Evolutionary conservation across 2,113 vertebrate species (phyloP).

Genomic region (Spilogale gracilis): DNA sequence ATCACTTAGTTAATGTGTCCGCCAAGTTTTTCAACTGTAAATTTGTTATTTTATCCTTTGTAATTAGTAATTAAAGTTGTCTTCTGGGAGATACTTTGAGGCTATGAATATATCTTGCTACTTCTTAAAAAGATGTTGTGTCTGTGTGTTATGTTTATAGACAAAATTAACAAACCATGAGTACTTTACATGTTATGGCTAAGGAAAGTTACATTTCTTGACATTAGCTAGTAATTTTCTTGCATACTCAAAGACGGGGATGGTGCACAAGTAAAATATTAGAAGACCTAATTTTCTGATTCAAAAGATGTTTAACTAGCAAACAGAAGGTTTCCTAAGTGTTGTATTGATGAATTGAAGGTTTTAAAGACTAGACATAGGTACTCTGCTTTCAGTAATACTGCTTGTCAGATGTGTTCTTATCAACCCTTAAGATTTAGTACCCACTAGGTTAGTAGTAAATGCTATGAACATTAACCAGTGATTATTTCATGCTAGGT

Average conservation of each 20-base stretch:
- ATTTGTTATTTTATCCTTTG: not conserved
- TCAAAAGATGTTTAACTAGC: not conserved
- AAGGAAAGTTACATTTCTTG: conserved; percentile 2
- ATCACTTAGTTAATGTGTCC: not conserved
- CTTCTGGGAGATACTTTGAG: not conserved
- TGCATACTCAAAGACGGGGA: not conserved
- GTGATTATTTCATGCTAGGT: not conserved
- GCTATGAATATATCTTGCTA: not conserved
- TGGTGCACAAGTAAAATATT: not conserved
- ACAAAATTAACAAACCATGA: not conserved
- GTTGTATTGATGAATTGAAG: not conserved
- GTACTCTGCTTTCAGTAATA: not conserved
- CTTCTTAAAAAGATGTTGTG: not conserved
- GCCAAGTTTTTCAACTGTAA: not conserved
- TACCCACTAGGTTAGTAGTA: not conserved
- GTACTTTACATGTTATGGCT: not conserved
- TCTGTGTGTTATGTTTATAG: not conserved
- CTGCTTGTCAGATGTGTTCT: not conserved
- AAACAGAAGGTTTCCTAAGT: not conserved
- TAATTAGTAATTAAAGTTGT: not conserved
- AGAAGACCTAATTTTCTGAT: not conserved
- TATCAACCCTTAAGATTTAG: not conserved
- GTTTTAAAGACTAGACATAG: not conserved
- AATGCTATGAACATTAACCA: not conserved
- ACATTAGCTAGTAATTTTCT: conserved; percentile 1